Evolutionary conservation across 2,888 invertebrate species (phyloP), one percentile per base, ranked within the genome.

Genomic region (Syrista parreyssii): DNA sequence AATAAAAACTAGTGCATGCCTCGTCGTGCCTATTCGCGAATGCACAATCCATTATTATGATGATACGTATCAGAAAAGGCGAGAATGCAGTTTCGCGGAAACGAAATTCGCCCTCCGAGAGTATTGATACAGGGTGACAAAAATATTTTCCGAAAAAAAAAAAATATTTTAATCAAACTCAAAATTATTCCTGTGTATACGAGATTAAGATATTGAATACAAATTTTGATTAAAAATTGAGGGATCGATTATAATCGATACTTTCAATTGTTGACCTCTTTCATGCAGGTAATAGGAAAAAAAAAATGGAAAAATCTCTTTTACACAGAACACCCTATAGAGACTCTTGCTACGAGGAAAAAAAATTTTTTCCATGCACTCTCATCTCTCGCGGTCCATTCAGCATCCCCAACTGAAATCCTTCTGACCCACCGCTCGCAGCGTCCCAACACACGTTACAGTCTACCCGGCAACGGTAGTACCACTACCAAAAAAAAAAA

Each of bases 361-460:
- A 32, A 12, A 11, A 71, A 23, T 11, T 30, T 2, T 2, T 12
- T 31, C 0, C 40, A 55, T 34, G 69, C 75, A 55, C 74, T 75
- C 77, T 77, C 77, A 75, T 77, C 74, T 74, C 75, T 34, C 74
- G 40, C 40, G 74, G 40, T 77, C 77, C 74, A 77, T 77, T 77
- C 77, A 75, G 40, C 77, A 34, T 33, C 71, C 75, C n/a, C 68
- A 40, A 74, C 71, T 75, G 33, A 77, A 74, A 75, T 75, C 36
- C 73, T 75, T 73, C 75, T 75, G 78, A 75, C 75, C 78, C 75
- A 75, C 36, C 75, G 78, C 68, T 68, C 33, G 31, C 33, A 68
- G 75, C 68, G 4, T 55, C 55, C 2, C 55, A 23, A 23, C 55
- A 55, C 55, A 23, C 23, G 55, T 55, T 23, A 55, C 55, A 23